phyloP scores from a whole-genome alignment of 2,113 vertebrate genomes.

The Thalassoma bifasciatum region DNA sequence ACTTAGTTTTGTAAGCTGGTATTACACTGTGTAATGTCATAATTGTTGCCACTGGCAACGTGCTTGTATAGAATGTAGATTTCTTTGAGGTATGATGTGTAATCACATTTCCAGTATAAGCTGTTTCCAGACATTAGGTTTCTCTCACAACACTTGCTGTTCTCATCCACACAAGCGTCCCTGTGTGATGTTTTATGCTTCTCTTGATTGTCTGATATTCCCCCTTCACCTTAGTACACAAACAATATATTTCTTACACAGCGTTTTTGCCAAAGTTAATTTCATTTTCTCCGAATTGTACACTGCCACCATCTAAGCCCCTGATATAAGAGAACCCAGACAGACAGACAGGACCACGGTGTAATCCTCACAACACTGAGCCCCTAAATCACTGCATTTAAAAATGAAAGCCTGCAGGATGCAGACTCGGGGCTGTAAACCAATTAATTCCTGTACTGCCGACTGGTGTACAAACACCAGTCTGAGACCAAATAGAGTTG shows the following conservation, averaged over 20 bases:
- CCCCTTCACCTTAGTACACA: conserved; percentile 29
- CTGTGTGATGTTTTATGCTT: conserved; percentile 28
- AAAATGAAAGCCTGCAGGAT: conserved; percentile 48
- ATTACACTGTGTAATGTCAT: conserved; percentile 24
- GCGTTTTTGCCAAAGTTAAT: conserved; percentile 13
- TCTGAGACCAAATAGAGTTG: conserved; percentile 46
- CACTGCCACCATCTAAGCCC: conserved; percentile 35
- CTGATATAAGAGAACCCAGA: conserved; percentile 13
- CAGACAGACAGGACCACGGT: conserved; percentile 17
- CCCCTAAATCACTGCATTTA: conserved; percentile 48
- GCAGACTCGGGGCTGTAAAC: conserved; percentile 27
- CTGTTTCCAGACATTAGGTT: not conserved
- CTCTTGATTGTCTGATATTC: conserved; percentile 36
- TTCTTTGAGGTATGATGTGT: conserved; percentile 8
- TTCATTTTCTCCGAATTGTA: conserved; percentile 23
- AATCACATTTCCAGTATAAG: not conserved
- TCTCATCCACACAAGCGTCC: conserved; percentile 1
- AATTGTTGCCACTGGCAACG: conserved; percentile 38
- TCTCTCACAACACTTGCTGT: no score
- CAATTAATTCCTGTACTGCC: conserved; percentile 25
- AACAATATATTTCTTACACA: conserved; percentile 19
- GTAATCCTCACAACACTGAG: conserved; percentile 19
- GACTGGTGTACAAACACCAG: conserved; percentile 2
- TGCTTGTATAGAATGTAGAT: not conserved
- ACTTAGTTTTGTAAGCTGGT: conserved; percentile 28